Percentiles rank a stretch among this genome's conserved stretches.
phyloP scores from a whole-genome alignment of 2,797 vertebrate genomes.

The Vireo griseus region DNA sequence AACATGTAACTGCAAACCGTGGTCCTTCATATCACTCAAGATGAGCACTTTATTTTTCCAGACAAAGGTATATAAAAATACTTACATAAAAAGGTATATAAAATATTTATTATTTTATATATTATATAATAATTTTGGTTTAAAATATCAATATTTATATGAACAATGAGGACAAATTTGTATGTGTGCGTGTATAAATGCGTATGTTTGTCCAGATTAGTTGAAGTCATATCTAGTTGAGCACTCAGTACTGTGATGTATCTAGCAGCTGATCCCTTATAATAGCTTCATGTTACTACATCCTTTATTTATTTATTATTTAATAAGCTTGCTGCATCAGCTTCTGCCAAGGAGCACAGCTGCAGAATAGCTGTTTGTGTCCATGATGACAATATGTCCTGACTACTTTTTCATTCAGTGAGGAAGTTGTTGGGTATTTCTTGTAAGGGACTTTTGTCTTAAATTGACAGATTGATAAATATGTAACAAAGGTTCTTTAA shows the following conservation, averaged over 20 bases:
- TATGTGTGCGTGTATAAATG: neutral
- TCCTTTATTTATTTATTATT: conserved; percentile 61
- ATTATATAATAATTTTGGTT: neutral
- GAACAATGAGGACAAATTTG: neutral
- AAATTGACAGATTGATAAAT: neutral
- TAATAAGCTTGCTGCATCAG: neutral
- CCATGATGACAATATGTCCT: neutral
- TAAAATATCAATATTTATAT: neutral
- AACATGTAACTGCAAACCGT: neutral
- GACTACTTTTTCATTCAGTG: neutral
- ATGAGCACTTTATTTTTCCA: neutral
- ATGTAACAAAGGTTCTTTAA: neutral
- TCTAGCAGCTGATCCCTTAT: conserved; percentile 40
- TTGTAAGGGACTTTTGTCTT: neutral
- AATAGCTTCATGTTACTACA: conserved; percentile 43
- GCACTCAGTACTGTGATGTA: neutral
- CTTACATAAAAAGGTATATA: neutral
- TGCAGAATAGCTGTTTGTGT: conserved; percentile 5
- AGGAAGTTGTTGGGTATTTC: neutral
- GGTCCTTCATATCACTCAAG: neutral
- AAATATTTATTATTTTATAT: neutral
- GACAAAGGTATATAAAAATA: neutral
- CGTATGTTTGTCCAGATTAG: neutral
- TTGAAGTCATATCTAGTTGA: neutral
- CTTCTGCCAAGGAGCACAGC: conserved; percentile 28